Base-by-base conservation (phyloP, 2,113 vertebrate species). In the Pollimyrus isidori region DNA sequence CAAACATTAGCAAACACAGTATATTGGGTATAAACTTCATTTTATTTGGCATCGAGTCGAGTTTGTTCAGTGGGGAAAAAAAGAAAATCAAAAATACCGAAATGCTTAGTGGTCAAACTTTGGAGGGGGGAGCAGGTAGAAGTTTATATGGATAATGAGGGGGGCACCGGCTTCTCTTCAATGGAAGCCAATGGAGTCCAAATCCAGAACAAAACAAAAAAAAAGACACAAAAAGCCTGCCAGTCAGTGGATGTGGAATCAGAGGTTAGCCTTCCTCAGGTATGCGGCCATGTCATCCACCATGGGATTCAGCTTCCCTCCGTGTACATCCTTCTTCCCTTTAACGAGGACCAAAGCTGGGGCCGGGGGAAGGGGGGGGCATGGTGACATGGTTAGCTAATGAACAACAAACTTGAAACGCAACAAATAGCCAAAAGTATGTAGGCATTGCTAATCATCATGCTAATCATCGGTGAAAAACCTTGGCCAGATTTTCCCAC, bases 281-380 rank as follows among this genome's bases (percentile, higher is more conserved):
- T 92, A 82, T 1, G 4, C 0, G 0, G 49, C 19, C 30, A 91
- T 91, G 2, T 84, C 56, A 3, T 17, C 87, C 4, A 87, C 91
- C 0, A 21, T 69, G 11, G 23, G 23, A 21, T 93, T 92, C 80
- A 93, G 46, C 7, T 56, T 84, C 1, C 92, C 92, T 21, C 91
- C 92, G 2, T 85, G 89, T 58, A 69, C 62, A 19, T 90, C 90
- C 53, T 92, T 89, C 4, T 42, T 11, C 87, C 91, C 91, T 45
- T 45, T 45, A 45, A 45, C 42, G 42, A 45, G 42, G 42, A 45
- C 42, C 42, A 45, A 45, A 45, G 42, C 42, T 45, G 42, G 42
- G 42, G 42, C 42, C 42, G 42, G 45, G 45, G 69, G 76, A 21
- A 19, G 1, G 15, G 21, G 4, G 6, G 5, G 2, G 30, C 6